Conservation (phyloP, 2,797 vertebrate species). For the Aphelocoma californica region DNA sequence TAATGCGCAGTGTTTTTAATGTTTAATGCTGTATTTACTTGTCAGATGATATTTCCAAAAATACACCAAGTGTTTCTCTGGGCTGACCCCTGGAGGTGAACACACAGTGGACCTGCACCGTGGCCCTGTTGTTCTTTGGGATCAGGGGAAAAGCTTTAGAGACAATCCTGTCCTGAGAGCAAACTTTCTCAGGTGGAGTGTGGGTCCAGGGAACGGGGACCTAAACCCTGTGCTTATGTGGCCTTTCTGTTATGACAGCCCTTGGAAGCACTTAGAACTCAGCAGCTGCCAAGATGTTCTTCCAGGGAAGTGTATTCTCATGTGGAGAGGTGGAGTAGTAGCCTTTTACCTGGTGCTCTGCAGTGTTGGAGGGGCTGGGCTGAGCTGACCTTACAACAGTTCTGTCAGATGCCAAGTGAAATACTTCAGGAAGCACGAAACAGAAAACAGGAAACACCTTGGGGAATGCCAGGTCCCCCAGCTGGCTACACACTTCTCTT, state of each 20-base stretch:
- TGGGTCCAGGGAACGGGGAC: background rate
- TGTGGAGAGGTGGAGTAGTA: accelerated
- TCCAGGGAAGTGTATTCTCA: background rate
- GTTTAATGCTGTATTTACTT: background rate
- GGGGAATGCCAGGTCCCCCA: background rate
- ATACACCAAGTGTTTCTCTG: background rate
- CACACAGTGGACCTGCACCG: background rate
- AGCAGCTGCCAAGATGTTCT: background rate
- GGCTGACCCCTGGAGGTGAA: background rate
- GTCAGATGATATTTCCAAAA: background rate
- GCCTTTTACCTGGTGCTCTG: background rate
- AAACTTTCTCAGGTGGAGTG: background rate
- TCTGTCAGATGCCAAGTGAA: background rate
- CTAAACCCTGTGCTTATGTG: background rate
- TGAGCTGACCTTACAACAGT: background rate
- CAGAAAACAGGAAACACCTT: background rate
- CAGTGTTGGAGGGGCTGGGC: background rate
- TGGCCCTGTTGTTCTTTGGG: background rate
- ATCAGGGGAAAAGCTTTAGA: background rate
- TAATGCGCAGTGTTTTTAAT: background rate
- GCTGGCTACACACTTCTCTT: background rate
- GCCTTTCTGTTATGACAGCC: background rate
- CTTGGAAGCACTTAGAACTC: background rate
- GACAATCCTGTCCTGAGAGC: background rate
- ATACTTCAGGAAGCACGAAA: background rate